These are phyloP conservation scores for Dasyprocta punctata DNA, from an alignment of 2,113 vertebrate genomes.

Conservation along the genomic window DNA sequence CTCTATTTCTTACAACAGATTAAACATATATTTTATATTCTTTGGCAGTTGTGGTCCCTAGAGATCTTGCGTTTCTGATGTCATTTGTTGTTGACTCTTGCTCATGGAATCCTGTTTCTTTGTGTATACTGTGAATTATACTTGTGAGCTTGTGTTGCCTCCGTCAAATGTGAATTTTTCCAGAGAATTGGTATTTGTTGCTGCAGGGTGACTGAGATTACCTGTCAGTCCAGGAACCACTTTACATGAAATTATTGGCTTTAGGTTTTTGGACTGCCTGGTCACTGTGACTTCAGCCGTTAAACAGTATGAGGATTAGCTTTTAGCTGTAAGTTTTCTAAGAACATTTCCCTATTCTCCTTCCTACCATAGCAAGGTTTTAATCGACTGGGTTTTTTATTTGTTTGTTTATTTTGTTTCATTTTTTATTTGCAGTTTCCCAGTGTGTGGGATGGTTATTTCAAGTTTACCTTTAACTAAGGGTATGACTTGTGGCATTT, in stretches of 20 bases:
- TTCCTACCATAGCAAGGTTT: background rate
- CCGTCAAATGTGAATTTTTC: background rate
- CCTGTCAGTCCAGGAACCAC: background rate
- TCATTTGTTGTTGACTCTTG: background rate
- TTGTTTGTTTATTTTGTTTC: background rate
- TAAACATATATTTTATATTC: background rate
- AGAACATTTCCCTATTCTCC: background rate
- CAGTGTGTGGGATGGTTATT: background rate
- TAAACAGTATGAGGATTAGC: background rate
- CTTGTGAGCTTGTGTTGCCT: background rate
- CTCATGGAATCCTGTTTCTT: background rate
- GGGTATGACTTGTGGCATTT: background rate
- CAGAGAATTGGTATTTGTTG: background rate
- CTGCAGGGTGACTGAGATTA: background rate
- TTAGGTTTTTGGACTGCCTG: background rate
- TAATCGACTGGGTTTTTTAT: background rate
- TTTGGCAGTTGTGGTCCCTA: background rate
- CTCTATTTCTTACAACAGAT: constrained; percentile 9
- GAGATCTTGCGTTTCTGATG: background rate
- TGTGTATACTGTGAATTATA: background rate
- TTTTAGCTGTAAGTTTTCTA: background rate
- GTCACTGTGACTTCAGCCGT: background rate
- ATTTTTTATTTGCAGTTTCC: background rate
- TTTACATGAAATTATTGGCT: background rate
- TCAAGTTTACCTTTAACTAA: background rate